Base-by-base conservation (phyloP, 2,888 invertebrate genomes). In the Tetheella fluctuosa region DNA sequence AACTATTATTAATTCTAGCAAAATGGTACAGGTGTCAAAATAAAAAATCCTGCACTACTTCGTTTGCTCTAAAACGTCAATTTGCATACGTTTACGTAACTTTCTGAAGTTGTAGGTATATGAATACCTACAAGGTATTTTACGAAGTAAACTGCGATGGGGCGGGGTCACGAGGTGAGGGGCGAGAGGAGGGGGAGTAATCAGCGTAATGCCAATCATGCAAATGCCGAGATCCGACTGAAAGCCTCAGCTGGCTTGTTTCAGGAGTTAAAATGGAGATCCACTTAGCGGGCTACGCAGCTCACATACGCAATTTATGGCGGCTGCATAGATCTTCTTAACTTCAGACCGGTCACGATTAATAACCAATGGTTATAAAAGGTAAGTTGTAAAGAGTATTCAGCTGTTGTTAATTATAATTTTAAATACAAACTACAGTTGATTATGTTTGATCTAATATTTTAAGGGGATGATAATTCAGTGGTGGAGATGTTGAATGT, bases 181-280 rank as follows among this genome's bases (percentile, higher is more conserved):
- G 17, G 12, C 30, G 20, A 15, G 42, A 10, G n/a, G 10, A 8
- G 68, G 67, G 71, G 77, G 76, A 78, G 83, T 91, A 93, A 92
- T 91, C 91, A 92, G 89, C 89, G 91, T 91, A 92, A 92, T 93
- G 81, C 86, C 91, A 93, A 93, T 93, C 92, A 93, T 93, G 92
- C 91, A 92, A 93, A 93, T 93, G 88, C 79, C 87, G 92, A 91
- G 91, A 91, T 90, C 89, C 91, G 82, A 88, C 91, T 93, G 92
- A 93, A 91, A 92, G 91, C 92, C 87, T 89, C 90, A 89, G 89
- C 90, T 86, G 88, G 90, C 90, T 91, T 91, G 92, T 92, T 93
- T 91, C 92, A 92, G 91, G 91, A 93, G 92, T 92, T 93, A 93
- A 93, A 93, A 93, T 92, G 91, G 89, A 91, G 91, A 93, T 91